Evolutionary conservation across 2,797 vertebrate species (phyloP).

Genomic region (Furcifer pardalis): DNA sequence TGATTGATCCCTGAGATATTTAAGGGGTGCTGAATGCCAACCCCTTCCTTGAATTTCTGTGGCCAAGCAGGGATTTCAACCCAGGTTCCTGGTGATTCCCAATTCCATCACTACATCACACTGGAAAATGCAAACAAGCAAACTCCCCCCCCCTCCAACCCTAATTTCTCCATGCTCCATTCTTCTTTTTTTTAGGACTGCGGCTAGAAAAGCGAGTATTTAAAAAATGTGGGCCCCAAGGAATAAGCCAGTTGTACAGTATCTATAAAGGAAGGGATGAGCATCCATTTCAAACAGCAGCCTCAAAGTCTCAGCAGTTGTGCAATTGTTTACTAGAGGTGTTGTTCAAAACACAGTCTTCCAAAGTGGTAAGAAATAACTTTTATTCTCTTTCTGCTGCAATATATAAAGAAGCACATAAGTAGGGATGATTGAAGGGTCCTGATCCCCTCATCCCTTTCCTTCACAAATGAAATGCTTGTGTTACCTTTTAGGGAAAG

Average conservation of each 20-base stretch:
- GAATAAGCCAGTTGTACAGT: background rate
- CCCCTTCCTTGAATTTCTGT: no score
- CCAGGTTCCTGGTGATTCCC: no score
- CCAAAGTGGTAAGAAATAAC: background rate
- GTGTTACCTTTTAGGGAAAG: background rate
- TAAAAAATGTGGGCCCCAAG: background rate
- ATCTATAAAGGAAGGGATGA: background rate
- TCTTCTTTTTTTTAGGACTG: no score
- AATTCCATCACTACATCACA: no score
- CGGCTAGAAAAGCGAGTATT: no score
- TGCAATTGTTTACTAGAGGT: slow-evolving; percentile 23
- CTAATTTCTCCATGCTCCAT: no score
- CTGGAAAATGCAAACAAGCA: no score
- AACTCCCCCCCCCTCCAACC: no score
- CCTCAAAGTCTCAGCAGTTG: background rate
- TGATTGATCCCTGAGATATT: no score
- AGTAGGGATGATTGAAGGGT: background rate
- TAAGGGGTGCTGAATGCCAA: no score
- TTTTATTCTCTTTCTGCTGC: background rate
- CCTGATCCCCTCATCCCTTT: background rate
- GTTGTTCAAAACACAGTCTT: slow-evolving; percentile 1
- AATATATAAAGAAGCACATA: background rate
- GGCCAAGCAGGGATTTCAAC: no score
- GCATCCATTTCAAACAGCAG: background rate
- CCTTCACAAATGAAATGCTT: background rate